Evolutionary conservation across 1,140 invertebrate genomes (phyloP), one percentile per base, ranked within the genome.

Genomic region (Ceratina australensis): DNA sequence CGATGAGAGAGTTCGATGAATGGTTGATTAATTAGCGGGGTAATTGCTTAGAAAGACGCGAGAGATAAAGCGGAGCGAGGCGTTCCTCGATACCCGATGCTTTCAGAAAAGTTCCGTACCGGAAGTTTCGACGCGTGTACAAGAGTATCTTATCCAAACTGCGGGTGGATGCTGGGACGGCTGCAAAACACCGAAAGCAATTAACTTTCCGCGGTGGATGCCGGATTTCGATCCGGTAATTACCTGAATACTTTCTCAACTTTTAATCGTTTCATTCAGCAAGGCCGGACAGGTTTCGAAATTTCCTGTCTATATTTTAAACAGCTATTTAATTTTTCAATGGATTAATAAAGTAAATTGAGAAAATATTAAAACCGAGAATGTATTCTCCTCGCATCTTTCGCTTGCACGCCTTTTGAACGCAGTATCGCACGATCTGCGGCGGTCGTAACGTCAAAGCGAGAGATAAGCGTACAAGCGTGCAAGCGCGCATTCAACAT

Each of bases 1-100:
- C 59, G 33, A n/a, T 28, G 28, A 13, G 16, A 5, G 50, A 50
- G 47, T 60, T 68, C 18, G 56, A 42, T 33, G 54, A 76, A 69
- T 61, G 66, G 20, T 26, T 47, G 72, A 74, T 65, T 74, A 74
- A 74, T 74, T 65, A 74, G 22, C 52, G 72, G 10, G 33, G 12
- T 66, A 61, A 61, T 69, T 69, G 24, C 47, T 33, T 69, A 4
- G 54, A 77, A 42, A 42, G 33, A 68, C 72, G 74, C 33, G 12
- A 33, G 65, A 13, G 26, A 26, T 15, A 33, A 47, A 16, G 24
- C 56, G 22, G 24, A 47, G 10, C 12, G 42, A 28, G 12, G 22
- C 16, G 0, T n/a, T 54, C 52, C 1, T 47, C 52, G 72, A 42
- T 26, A 67, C 54, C 50, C 33, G 33, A 42, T 42, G 33, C 22